Evolutionary conservation across 2,113 vertebrate genomes (phyloP).

Genomic region (Hemiprocne comata): DNA sequence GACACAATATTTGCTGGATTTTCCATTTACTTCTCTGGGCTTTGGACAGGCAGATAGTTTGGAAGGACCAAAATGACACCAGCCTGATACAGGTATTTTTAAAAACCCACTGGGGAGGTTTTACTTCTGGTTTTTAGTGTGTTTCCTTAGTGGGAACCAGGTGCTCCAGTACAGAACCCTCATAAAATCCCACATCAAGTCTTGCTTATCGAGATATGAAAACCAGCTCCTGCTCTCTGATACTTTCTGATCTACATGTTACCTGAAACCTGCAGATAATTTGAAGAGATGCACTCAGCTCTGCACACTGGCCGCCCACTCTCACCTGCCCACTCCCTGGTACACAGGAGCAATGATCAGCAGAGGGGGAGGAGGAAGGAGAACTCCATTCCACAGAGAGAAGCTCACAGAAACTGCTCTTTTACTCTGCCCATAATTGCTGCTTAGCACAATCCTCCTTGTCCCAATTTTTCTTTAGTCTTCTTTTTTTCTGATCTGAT

Average conservation of each 20-base stretch:
- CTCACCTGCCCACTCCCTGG: not conserved
- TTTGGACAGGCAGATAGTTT: not conserved
- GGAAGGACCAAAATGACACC: not conserved
- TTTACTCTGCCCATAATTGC: not conserved
- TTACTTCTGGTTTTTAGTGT: not conserved
- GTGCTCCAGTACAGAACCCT: not conserved
- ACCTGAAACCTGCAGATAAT: constrained; percentile 27
- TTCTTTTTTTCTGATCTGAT: not conserved
- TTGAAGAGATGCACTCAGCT: not conserved
- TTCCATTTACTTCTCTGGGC: not conserved
- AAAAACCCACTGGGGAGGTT: not conserved
- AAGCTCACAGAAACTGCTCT: not conserved
- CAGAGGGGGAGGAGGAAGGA: not conserved
- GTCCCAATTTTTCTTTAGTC: not conserved
- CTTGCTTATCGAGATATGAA: constrained; percentile 5
- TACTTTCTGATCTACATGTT: not conserved
- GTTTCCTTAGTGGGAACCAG: not conserved
- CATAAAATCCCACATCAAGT: constrained; percentile 8
- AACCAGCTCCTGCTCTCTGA: not conserved
- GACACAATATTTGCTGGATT: not conserved
- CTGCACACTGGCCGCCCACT: not conserved
- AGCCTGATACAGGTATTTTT: not conserved
- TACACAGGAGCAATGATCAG: not conserved
- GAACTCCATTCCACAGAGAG: not conserved
- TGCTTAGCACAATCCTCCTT: not conserved